Evolutionary conservation across 2,797 vertebrate genomes (phyloP), one percentile per base, ranked within the genome.

Genomic region (Macroramphosus scolopax): DNA sequence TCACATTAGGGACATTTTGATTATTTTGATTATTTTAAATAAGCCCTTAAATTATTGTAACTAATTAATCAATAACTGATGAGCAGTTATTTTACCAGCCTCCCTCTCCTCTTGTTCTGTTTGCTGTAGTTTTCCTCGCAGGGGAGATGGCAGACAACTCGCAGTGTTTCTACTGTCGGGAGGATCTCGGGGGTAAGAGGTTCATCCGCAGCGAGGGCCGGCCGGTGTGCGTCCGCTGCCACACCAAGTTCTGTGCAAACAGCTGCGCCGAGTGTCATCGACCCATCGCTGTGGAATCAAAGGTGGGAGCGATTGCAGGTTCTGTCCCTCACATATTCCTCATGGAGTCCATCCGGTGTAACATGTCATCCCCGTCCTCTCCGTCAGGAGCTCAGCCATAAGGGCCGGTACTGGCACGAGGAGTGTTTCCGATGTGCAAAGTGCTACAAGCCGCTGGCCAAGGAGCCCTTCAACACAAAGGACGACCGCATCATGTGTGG

Each of bases 211-310:
- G 92, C 17, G 93, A 98, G 3, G 93, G 93, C 1, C 85, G 83
- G 28, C 92, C 92, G 12, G 93, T 94, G 78, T 98, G 96, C 0
- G 85, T 95, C 44, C 94, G 92, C 71, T 98, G 96, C 82, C 95
- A 97, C 1, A 94, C 94, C 39, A 98, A 96, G 84, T 88, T 98
- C 84, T 96, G 94, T 0, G 94, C 96, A 87, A 96, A 96, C 89
- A 92, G 88, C 69, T 98, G 96, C 6, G 82, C 72, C 0, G 93
- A 96, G 50, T 98, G 96, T 78, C 92, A 88, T 37, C 92, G 94
- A 34, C 90, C 95, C 61, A 97, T 98, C 1, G 87, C 94, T 0
- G 93, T 94, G 0, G 95, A 96, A 46, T 87, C 93, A 43, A 98
- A 98, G 93, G 96, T 86, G 39, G 1, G 47, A 30, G 34, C 9